Percentiles rank a stretch among this genome's conserved stretches.
These are phyloP conservation scores for Sympetrum striolatum DNA, from an alignment of 2,888 invertebrate genomes.

Conservation along the genomic window DNA sequence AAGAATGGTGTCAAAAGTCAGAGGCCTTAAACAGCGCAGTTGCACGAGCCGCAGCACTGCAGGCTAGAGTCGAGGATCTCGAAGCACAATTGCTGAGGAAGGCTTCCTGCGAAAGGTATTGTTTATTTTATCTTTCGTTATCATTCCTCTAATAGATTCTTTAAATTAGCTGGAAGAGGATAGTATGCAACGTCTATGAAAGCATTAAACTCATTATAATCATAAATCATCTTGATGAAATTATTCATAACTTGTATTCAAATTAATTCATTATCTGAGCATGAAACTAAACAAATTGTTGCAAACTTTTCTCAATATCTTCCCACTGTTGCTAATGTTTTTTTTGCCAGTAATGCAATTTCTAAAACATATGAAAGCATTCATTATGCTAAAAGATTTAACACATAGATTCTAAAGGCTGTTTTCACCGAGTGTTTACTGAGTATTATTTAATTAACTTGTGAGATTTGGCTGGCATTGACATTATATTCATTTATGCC, in stretches of 20 bases:
- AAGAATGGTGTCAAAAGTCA: conserved; percentile 74
- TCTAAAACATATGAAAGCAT: background rate
- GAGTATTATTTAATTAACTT: background rate
- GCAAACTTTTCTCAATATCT: too few species aligned
- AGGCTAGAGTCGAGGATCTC: conserved; percentile 87
- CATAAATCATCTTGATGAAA: background rate
- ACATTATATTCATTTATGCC: background rate
- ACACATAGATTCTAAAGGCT: background rate
- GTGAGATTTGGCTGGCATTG: background rate
- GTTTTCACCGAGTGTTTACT: background rate
- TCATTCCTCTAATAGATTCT: too few species aligned
- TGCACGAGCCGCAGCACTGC: conserved; percentile 76
- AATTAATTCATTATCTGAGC: too few species aligned
- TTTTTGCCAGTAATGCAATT: too few species aligned
- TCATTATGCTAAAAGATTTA: background rate
- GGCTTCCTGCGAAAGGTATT: conserved; percentile 75
- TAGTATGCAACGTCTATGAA: too few species aligned
- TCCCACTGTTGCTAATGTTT: too few species aligned
- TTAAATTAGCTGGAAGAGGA: too few species aligned
- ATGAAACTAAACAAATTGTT: too few species aligned
- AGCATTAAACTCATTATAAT: background rate
- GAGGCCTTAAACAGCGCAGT: conserved; percentile 76
- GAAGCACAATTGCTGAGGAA: conserved; percentile 75
- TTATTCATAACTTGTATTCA: background rate
- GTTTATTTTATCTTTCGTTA: conserved; percentile 47